phyloP scores from a whole-genome alignment of 2,888 invertebrate species.

The Trichogramma evanescens region DNA sequence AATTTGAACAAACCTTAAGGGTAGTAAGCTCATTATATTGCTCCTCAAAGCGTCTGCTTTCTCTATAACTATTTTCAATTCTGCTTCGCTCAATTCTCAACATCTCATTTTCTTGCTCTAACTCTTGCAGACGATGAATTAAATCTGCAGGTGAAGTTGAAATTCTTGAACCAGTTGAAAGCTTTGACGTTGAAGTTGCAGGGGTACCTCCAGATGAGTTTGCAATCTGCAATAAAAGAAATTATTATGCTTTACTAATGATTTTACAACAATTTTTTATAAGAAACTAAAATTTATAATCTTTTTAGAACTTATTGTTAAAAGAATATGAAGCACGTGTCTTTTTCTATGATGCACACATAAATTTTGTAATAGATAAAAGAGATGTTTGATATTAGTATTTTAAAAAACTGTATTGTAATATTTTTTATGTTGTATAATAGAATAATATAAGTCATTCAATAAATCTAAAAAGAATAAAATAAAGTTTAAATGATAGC shows the following conservation, averaged over 20 bases:
- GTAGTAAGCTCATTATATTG: conserved; percentile 39
- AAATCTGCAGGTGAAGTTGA: conserved; percentile 19
- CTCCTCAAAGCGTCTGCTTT: conserved; percentile 37
- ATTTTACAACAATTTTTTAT: not conserved
- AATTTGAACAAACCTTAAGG: conserved; percentile 37
- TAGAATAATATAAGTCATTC: not conserved
- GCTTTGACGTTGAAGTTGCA: conserved; percentile 9
- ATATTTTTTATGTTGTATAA: not conserved
- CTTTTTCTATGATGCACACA: too few relatives aligned
- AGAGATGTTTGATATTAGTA: not conserved
- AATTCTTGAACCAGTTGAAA: conserved; percentile 18
- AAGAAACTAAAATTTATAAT: not conserved
- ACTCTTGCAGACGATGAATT: conserved; percentile 52
- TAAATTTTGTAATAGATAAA: too few relatives aligned
- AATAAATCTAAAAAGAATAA: not conserved
- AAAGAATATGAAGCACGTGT: too few relatives aligned
- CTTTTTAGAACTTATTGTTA: too few relatives aligned
- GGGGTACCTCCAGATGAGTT: conserved; percentile 1
- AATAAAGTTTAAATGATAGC: not conserved
- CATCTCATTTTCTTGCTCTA: conserved; percentile 63
- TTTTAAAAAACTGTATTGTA: not conserved
- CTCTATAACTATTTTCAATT: conserved; percentile 55
- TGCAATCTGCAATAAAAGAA: conserved; percentile 1
- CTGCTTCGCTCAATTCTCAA: conserved; percentile 63
- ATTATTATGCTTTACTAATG: not conserved